These are phyloP conservation scores for Mactromeris polynyma DNA, from an alignment of 2,888 invertebrate genomes.

Conservation along the genomic window DNA sequence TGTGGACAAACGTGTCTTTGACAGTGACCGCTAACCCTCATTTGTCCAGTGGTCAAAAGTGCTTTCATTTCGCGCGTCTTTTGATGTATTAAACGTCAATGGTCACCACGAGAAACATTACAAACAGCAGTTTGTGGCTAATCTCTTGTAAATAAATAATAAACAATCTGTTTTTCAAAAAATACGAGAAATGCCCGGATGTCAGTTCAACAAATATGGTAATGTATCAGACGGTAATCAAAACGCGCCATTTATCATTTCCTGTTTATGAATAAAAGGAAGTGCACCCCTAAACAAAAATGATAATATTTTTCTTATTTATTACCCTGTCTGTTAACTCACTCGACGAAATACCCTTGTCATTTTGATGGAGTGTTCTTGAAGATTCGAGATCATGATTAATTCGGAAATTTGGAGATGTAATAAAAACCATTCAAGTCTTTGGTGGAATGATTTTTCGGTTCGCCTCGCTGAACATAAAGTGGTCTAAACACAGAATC, in stretches of 20 bases:
- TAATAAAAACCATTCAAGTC: slow-evolving; percentile 30
- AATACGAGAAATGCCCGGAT: neutral
- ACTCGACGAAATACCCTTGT: slow-evolving; percentile 40
- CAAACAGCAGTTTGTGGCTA: slow-evolving; percentile 11
- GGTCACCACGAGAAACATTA: neutral
- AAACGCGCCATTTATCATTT: slow-evolving; percentile 44
- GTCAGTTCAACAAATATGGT: slow-evolving; percentile 33
- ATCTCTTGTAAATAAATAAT: slow-evolving; percentile 13
- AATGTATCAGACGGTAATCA: slow-evolving; percentile 44
- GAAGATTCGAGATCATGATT: slow-evolving; percentile 26
- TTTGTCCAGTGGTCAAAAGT: slow-evolving; percentile 1
- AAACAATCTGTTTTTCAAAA: slow-evolving; percentile 8
- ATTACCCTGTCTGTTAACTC: slow-evolving; percentile 47
- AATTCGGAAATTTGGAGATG: slow-evolving; percentile 43
- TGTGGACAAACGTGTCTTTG: neutral
- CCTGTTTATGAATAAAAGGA: slow-evolving; percentile 39
- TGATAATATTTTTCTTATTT: slow-evolving; percentile 61
- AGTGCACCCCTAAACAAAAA: slow-evolving; percentile 42
- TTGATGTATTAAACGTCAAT: slow-evolving; percentile 35
- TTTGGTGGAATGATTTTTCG: slow-evolving; percentile 13
- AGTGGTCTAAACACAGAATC: neutral
- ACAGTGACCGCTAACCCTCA: slow-evolving; percentile 8
- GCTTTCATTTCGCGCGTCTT: neutral
- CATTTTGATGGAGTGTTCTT: slow-evolving; percentile 30
- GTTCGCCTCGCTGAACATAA: slow-evolving; percentile 23